A percentile compares a stretch with the other conserved stretches of the same genome.
phyloP scores from a whole-genome alignment of 1,140 invertebrate genomes.

The Papilio aristodemus region DNA sequence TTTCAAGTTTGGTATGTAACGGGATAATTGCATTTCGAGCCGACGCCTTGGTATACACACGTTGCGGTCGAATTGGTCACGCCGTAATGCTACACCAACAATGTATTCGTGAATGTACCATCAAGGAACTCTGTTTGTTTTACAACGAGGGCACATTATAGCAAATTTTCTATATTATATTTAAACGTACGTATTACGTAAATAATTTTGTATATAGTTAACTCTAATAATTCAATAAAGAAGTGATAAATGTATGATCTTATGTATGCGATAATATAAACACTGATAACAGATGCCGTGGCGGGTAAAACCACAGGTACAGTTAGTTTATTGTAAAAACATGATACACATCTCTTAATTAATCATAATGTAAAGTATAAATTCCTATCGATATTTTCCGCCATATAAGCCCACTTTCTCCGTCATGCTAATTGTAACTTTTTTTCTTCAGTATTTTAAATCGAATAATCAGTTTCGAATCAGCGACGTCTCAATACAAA shows the following conservation, averaged over 20 bases:
- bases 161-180: background rate
- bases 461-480: slow-evolving; percentile 18
- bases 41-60: slow-evolving; percentile 6
- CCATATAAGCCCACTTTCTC: slow-evolving; percentile 9
- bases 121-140: background rate
- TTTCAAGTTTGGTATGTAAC: slow-evolving; percentile 32
- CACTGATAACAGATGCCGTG: too few relatives aligned
- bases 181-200: background rate
- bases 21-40: slow-evolving; percentile 31
- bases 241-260: too few relatives aligned
- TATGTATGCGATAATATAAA: too few relatives aligned
- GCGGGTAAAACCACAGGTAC: too few relatives aligned
- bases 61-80: slow-evolving; percentile 32
- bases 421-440: background rate
- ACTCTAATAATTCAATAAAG: background rate
- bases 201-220: background rate
- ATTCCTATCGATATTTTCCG: background rate
- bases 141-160: background rate
- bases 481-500: background rate
- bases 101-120: background rate
- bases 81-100: slow-evolving; percentile 19
- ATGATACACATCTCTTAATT: too few relatives aligned
- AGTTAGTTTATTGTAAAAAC: too few relatives aligned
- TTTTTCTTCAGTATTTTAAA: background rate
- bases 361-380: too few relatives aligned